A percentile compares a stretch with the other conserved stretches of the same genome.
Evolutionary conservation across 1,140 invertebrate genomes (phyloP).

Genomic region (Hypothenemus hampei): DNA sequence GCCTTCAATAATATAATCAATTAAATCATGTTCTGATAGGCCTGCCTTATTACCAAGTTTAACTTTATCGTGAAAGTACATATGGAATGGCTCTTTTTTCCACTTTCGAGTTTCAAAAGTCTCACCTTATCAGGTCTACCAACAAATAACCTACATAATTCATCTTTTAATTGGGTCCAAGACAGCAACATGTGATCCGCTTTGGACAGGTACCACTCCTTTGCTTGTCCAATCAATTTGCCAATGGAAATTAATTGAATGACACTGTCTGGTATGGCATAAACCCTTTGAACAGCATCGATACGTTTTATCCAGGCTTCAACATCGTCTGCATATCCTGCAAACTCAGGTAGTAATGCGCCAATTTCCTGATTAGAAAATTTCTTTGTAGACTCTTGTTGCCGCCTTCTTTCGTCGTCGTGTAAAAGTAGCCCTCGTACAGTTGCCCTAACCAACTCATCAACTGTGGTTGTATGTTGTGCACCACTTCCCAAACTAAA

Average conservation of each 20-base stretch:
- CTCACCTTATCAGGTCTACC: conserved; percentile 8
- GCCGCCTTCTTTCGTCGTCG: not conserved
- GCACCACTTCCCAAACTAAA: not conserved
- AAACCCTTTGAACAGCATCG: conserved; percentile 12
- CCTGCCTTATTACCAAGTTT: conserved; percentile 32
- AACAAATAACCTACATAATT: conserved; percentile 6
- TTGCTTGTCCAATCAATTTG: conserved; percentile 9
- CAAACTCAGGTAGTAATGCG: conserved; percentile 5
- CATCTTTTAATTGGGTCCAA: conserved; percentile 14
- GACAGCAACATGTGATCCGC: conserved; percentile 2
- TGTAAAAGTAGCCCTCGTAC: conserved; percentile 2
- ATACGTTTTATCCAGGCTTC: conserved; percentile 20
- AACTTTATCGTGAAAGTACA: conserved; percentile 37
- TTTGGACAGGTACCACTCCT: conserved; percentile 18
- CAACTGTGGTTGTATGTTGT: not conserved
- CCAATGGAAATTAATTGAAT: conserved; percentile 5
- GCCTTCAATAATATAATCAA: conserved; percentile 39
- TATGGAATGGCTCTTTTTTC: conserved; percentile 30
- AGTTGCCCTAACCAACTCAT: conserved; percentile 4
- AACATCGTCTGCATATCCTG: conserved; percentile 7
- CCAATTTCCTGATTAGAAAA: conserved; percentile 9
- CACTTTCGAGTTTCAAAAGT: conserved; percentile 36
- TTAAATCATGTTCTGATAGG: conserved; percentile 30
- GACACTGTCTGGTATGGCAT: conserved; percentile 12
- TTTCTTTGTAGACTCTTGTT: not conserved